Base-by-base conservation (phyloP, 2,888 invertebrate genomes). In the Brachynemurus nebulosus region DNA sequence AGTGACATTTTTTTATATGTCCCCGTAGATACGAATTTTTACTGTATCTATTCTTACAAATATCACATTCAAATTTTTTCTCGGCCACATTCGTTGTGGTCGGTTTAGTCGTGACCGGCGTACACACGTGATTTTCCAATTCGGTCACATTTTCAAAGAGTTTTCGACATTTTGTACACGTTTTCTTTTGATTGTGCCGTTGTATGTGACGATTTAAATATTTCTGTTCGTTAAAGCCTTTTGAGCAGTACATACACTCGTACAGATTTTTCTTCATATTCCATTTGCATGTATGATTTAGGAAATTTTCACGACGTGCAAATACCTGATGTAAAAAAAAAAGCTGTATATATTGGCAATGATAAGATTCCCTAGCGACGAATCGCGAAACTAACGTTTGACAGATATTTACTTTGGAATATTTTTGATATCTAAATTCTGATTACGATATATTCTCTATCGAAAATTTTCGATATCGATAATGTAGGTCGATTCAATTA, bases 191-290 rank as follows among this genome's bases (percentile, higher is more conserved):
- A 9, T 33, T 56, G 12, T 60, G 55, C 50, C 63, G 63, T 19
- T 59, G 56, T 53, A 64, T 57, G 50, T 74, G 74, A 2, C 68
- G 56, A 19, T 60, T 61, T 11, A 72, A 56, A 48, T 68, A 66
- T 51, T 68, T 68, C 42, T 64, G 61, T 35, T 62, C 59, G 2
- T 53, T 53, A 52, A 71, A 73, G 4, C 55, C 52, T 47, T 66
- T 69, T 12, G 55, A 52, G 46, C 66, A 66, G 21, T 55, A 52
- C 1, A 52, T 48, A 50, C 66, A 66, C 39, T 50, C 45, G 48
- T 51, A 49, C 30, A 52, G 46, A 27, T 51, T 48, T 39, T 52
- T 54, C 39, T 51, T 49, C 18, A 50, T 42, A 19, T 54, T 55
- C 50, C 66, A 66, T 33, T 54, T 55, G 50, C 66, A 67, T 25